Evolutionary conservation across 2,113 vertebrate species (phyloP).

Genomic region (Promerops cafer): DNA sequence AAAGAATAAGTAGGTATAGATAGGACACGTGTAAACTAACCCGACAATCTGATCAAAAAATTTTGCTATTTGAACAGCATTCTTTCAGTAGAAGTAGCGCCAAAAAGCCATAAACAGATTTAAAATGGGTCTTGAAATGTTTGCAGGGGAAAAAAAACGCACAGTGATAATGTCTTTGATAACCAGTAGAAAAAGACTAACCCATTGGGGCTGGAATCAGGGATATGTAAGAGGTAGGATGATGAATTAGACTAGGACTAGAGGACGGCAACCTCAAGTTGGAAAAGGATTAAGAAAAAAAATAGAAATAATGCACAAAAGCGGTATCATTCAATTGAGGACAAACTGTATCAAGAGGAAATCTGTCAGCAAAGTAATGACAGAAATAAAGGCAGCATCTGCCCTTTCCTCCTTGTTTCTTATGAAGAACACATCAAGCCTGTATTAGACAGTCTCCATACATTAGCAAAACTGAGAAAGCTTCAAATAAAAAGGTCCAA

Average conservation of each 20-base stretch:
- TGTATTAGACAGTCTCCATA: neutral
- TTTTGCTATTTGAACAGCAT: neutral
- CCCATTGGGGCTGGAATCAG: neutral
- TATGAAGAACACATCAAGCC: neutral
- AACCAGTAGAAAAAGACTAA: neutral
- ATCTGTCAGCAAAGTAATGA: neutral
- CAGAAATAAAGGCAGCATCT: neutral
- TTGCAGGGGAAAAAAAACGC: neutral
- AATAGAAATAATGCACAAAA: neutral
- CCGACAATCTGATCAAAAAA: neutral
- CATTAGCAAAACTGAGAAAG: neutral
- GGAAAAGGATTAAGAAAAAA: neutral
- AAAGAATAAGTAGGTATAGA: neutral
- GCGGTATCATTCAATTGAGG: neutral
- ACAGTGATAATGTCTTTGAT: neutral
- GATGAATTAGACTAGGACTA: neutral
- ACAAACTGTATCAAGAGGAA: neutral
- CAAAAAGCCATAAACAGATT: neutral
- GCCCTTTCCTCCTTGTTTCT: neutral
- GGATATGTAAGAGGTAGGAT: neutral
- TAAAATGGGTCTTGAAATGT: neutral
- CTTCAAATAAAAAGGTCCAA: neutral
- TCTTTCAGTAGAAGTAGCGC: neutral
- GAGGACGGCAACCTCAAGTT: neutral
- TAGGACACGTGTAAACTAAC: neutral